Base-by-base conservation (phyloP, 2,888 invertebrate species). In the Hesperia comma region DNA sequence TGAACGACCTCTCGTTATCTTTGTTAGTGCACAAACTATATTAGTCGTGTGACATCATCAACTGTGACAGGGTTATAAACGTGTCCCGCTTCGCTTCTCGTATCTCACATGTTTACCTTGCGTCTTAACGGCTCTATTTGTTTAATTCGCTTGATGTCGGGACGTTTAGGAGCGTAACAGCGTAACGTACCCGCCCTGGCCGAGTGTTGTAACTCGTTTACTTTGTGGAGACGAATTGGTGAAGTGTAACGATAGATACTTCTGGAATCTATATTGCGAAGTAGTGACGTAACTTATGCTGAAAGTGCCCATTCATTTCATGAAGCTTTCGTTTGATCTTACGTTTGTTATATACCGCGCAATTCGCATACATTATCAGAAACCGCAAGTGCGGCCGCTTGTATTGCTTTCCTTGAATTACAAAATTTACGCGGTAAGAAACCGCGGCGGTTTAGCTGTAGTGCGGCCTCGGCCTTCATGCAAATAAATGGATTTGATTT, bases 1-100 rank as follows among this genome's bases (percentile, higher is more conserved):
- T 89, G 84, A 90, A 88, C 79, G 82, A 88, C 87, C 88, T 76
- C 75, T 80, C 79, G 81, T 88, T 90, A 90, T 91, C 91, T 86
- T 77, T 74, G 78, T 80, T 46, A 56, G 84, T 80, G 84, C 83
- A 84, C 81, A 83, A 77, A 84, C 81, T 84, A 83, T 84, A 89
- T 88, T 85, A 85, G 84, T 86, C 80, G 77, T 83, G 82, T 88
- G 88, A 88, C 87, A 88, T 89, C 86, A 90, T 87, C 87, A 37
- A 86, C 81, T 80, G 82, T 80, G 78, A 77, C 80, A 82, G 81
- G 79, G 76, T 79, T 77, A 81, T 79, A 69, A 74, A 75, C 78
- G 73, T 78, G 77, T 77, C 81, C 75, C 74, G 73, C 72, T 75
- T 71, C 76, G 74, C 40, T 61, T n/a, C 53, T 53, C 61, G 26